A percentile compares a stretch with the other conserved stretches of the same genome.
These are phyloP conservation scores for Sialis lutaria DNA, from an alignment of 2,888 invertebrate genomes.

Conservation along the genomic window DNA sequence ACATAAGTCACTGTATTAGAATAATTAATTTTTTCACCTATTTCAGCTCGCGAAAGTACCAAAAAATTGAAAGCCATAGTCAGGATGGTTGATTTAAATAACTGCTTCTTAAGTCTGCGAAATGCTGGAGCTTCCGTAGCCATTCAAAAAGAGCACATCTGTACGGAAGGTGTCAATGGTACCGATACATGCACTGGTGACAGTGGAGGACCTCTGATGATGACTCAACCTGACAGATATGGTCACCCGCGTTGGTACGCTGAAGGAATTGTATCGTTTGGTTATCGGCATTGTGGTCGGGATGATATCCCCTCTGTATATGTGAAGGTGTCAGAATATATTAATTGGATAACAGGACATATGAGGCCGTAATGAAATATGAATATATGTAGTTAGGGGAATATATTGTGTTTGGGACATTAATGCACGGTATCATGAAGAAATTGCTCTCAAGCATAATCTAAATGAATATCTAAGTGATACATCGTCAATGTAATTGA, in stretches of 20 bases:
- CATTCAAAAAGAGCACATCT: constrained; percentile 29
- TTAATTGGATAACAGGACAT: constrained; percentile 38
- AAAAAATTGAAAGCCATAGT: constrained; percentile 44
- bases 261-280: constrained; percentile 50
- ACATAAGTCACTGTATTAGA: too few relatives aligned
- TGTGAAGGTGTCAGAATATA: constrained; percentile 39
- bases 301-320: constrained; percentile 53
- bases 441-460: too few relatives aligned
- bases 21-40: constrained; percentile 7
- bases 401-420: too few relatives aligned
- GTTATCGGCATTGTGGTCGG: constrained; percentile 37
- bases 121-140: constrained; percentile 19
- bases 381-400: too few relatives aligned
- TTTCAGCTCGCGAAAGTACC: constrained; percentile 30
- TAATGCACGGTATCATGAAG: too few relatives aligned
- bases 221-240: constrained; percentile 18
- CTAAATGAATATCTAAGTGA: too few relatives aligned
- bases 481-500: too few relatives aligned
- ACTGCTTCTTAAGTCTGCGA: constrained; percentile 31
- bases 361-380: constrained; percentile 5
- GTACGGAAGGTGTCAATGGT: constrained; percentile 48
- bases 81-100: constrained; percentile 31
- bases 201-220: constrained; percentile 64
- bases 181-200: constrained; percentile 60
- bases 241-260: constrained; percentile 32